Conservation (phyloP, 2,113 vertebrate genomes). For the Indicator indicator region DNA sequence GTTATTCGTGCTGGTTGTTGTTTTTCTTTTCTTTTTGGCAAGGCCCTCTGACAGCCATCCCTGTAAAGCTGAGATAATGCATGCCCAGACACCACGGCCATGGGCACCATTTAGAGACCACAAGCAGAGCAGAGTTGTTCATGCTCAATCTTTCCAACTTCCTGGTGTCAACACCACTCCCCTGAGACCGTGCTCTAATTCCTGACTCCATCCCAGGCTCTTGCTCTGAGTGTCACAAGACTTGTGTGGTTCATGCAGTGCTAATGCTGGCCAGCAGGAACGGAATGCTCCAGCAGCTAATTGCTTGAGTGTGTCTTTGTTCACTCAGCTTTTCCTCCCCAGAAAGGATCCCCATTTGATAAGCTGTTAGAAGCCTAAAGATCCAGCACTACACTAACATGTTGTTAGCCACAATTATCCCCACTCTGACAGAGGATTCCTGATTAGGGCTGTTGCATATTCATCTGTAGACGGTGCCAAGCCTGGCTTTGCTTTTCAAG, state of each 20-base stretch:
- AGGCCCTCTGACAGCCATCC: not conserved
- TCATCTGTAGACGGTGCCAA: slow-evolving; percentile 21
- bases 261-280: not conserved
- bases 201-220: not conserved
- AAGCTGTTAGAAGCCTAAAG: slow-evolving; percentile 39
- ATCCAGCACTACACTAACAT: slow-evolving; percentile 33
- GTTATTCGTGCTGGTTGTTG: not conserved
- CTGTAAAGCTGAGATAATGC: not conserved
- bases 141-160: not conserved
- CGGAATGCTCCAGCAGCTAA: slow-evolving; percentile 16
- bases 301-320: slow-evolving; percentile 15
- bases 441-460: slow-evolving; percentile 63
- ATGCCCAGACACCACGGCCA: not conserved
- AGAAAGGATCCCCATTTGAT: slow-evolving; percentile 12
- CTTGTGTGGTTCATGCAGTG: accelerated
- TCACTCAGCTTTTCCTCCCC: not conserved
- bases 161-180: not conserved
- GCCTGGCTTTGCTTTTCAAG: slow-evolving; percentile 64
- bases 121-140: not conserved
- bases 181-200: not conserved
- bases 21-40: not conserved
- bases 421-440: slow-evolving; percentile 39
- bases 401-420: slow-evolving; percentile 51
- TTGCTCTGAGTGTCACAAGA: not conserved
- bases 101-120: not conserved